Evolutionary conservation across 2,113 vertebrate genomes (phyloP).

Genomic region (Datnioides undecimradiatus): DNA sequence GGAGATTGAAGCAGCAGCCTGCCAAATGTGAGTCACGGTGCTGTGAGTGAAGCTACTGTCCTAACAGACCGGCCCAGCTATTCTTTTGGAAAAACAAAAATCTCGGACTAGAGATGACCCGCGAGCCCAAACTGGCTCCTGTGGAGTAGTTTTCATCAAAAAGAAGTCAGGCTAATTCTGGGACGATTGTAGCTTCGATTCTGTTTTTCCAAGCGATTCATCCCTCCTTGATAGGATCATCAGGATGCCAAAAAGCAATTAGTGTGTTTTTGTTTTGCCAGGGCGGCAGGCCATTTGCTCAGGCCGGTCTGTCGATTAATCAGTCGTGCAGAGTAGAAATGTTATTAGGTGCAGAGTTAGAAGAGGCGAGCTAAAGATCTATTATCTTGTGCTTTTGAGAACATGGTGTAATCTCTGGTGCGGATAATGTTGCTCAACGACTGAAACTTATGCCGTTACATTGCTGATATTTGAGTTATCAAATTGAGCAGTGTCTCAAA

Average conservation of each 20-base stretch:
- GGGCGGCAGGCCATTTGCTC: constrained; percentile 17
- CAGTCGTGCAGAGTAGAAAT: constrained; percentile 5
- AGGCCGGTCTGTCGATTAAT: constrained; percentile 40
- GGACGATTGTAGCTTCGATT: constrained; percentile 1
- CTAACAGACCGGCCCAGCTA: constrained; percentile 6
- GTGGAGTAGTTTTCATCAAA: constrained; percentile 7
- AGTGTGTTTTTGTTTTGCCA: constrained; percentile 47
- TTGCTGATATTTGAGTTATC: neutral
- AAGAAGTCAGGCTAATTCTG: constrained; percentile 4
- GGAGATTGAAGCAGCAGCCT: constrained; percentile 61
- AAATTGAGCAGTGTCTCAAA: neutral
- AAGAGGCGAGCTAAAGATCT: neutral
- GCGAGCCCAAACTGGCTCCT: neutral
- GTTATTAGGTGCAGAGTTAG: neutral
- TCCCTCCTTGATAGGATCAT: constrained; percentile 16
- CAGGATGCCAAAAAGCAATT: constrained; percentile 59
- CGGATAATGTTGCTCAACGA: constrained; percentile 24
- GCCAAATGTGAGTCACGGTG: constrained; percentile 72
- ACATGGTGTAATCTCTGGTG: constrained; percentile 31
- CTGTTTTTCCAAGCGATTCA: constrained; percentile 14
- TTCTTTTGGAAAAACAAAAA: constrained; percentile 16
- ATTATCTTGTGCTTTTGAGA: constrained; percentile 32
- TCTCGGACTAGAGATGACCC: constrained; percentile 2
- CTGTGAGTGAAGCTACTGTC: constrained; percentile 36
- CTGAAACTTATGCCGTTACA: constrained; percentile 5